Evolutionary conservation across 2,888 invertebrate genomes (phyloP), one percentile per base, ranked within the genome.

Genomic region (Epinotia brunnichana): DNA sequence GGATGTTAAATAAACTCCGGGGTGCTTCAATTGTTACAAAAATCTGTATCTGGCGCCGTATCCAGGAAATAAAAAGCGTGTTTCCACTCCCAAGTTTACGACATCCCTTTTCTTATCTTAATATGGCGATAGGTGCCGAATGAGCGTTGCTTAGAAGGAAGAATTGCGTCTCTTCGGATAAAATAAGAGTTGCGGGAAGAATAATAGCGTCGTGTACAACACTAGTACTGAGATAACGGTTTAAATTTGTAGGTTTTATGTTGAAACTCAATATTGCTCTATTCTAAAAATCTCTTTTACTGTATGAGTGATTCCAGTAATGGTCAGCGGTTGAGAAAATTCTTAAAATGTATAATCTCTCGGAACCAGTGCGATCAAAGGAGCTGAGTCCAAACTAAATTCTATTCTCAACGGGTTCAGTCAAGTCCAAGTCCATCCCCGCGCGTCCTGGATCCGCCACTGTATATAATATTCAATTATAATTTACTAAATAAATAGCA

Each of bases 21-120:
- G 15, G 15, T 24, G 29, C 24, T 24, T n/a, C 29, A 54, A 66
- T 73, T 74, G 68, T 76, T 74, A 70, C 67, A 69, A 70, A 80
- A 79, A 81, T 76, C 76, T 78, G 77, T 77, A 80, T 79, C 81
- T 77, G 82, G 80, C 79, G 76, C 82, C 81, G 80, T 81, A 82
- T 82, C 82, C 80, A 77, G 76, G 80, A 81, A 87, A 87, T 86
- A 88, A 88, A 80, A 86, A 83, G 83, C 84, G 86, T 88, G 87
- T 88, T 88, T 85, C 82, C 85, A 85, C 87, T 87, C 85, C 82
- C 84, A 85, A 86, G 83, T 88, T 89, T 88, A 89, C 87, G 88
- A 86, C 87, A 85, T 84, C 87, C 87, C 84, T 89, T 84, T 82
- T 82, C 86, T 88, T 89, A 89, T 89, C 88, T 88, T 84, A 86